Percentiles rank a stretch among this genome's conserved stretches.
phyloP scores from a whole-genome alignment of 2,113 vertebrate species.

The Labeo catla region DNA sequence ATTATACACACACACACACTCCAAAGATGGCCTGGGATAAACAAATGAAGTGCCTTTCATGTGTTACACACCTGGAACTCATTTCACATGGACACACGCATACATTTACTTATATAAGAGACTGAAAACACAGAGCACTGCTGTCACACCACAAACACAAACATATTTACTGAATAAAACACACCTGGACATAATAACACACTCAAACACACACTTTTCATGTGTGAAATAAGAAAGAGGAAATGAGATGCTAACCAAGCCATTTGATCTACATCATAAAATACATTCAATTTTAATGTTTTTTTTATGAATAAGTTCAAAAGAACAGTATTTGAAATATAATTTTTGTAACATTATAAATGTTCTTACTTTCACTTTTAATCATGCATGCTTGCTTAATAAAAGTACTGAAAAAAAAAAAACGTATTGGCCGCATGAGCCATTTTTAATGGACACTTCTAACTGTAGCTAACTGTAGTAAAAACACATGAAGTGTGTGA shows the following conservation, averaged over 20 bases:
- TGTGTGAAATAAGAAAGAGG: neutral
- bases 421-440: too few species aligned
- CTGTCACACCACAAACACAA: constrained; percentile 5
- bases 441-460: too few species aligned
- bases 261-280: neutral
- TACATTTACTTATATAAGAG: constrained; percentile 39
- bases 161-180: constrained; percentile 3
- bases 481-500: neutral
- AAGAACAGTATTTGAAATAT: neutral
- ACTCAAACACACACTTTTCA: neutral
- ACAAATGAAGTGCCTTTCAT: constrained; percentile 32
- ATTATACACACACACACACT: constrained; percentile 27
- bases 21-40: constrained; percentile 32
- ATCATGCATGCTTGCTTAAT: neutral
- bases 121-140: neutral
- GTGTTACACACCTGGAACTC: constrained; percentile 47
- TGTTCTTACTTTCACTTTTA: neutral
- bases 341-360: neutral
- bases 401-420: too few species aligned
- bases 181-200: neutral
- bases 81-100: constrained; percentile 36
- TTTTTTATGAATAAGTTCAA: neutral
- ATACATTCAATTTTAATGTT: neutral
- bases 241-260: too few species aligned
- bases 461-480: too few species aligned